phyloP scores from a whole-genome alignment of 1,140 invertebrate genomes.

The Mizuhopecten yessoensis region DNA sequence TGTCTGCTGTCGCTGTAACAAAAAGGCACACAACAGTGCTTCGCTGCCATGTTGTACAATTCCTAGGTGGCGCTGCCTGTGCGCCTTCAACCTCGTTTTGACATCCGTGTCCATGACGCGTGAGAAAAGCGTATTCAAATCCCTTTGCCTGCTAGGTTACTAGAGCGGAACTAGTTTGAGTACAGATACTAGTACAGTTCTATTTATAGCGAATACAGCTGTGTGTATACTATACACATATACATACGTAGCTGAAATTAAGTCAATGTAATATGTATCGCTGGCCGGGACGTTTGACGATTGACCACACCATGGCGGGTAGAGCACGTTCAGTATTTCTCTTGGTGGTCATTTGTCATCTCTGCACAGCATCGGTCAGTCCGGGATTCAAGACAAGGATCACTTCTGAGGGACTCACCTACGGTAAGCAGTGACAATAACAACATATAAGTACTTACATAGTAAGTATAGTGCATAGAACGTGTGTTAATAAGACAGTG shows the following conservation, averaged over 20 bases:
- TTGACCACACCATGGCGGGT: neutral
- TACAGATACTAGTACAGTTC: neutral
- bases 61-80: too few species aligned
- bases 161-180: neutral
- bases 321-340: neutral
- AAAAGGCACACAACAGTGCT: too few species aligned
- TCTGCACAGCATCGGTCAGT: neutral
- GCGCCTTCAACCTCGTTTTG: too few species aligned
- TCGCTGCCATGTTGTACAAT: too few species aligned
- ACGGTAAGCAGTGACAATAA: constrained; percentile 42
- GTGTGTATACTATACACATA: neutral
- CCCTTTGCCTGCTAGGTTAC: neutral
- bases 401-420: constrained; percentile 44
- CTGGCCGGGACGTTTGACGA: neutral
- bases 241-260: neutral
- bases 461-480: neutral
- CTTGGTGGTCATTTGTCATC: neutral
- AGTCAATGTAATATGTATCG: neutral
- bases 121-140: too few species aligned
- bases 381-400: constrained; percentile 52
- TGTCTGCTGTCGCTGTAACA: too few species aligned
- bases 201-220: neutral
- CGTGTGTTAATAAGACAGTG: neutral
- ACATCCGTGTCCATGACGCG: too few species aligned
- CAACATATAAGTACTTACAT: neutral